These are phyloP conservation scores for Nipponacmea schrenckii DNA, from an alignment of 2,888 invertebrate genomes.

Conservation along the genomic window DNA sequence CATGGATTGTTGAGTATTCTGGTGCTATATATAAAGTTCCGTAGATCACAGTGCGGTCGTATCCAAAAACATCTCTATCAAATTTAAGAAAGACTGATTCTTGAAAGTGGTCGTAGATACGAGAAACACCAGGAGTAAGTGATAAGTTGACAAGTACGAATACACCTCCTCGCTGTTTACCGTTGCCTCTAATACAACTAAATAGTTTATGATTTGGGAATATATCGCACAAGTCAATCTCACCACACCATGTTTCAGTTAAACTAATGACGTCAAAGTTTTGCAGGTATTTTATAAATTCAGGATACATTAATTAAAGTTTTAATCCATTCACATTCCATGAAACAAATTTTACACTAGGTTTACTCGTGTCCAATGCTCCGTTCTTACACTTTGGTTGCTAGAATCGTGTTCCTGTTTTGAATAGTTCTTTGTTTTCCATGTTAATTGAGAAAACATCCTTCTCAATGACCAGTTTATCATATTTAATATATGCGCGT, in stretches of 20 bases:
- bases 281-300: background rate
- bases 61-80: background rate
- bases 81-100: background rate
- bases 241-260: background rate
- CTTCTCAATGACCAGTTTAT: background rate
- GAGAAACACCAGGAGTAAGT: background rate
- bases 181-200: background rate
- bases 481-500: background rate
- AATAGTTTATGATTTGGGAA: background rate
- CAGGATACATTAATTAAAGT: background rate
- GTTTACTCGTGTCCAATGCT: too few relatives aligned
- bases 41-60: background rate
- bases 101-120: background rate
- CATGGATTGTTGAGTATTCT: background rate
- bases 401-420: too few relatives aligned
- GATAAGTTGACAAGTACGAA: background rate
- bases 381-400: too few relatives aligned
- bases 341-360: background rate
- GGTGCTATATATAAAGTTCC: background rate
- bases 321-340: conserved; percentile 3
- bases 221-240: background rate
- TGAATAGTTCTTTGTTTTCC: background rate
- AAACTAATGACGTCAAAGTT: background rate
- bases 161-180: background rate
- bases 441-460: conserved; percentile 1